Conservation (phyloP, 2,113 vertebrate genomes). For the Dipodomys ordii region DNA sequence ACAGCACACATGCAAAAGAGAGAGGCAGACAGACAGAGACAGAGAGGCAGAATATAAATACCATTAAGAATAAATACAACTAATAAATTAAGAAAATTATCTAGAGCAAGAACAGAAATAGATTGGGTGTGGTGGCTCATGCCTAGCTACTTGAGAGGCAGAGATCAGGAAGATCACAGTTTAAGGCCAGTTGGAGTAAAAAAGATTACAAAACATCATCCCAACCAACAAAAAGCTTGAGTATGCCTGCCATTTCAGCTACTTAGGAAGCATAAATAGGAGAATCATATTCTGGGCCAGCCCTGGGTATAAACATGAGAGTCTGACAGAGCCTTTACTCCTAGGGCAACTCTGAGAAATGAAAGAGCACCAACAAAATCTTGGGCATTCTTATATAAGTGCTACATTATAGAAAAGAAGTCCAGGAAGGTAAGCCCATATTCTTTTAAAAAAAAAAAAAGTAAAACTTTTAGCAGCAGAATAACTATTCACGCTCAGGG, state of each 20-base stretch:
- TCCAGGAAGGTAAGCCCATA: neutral
- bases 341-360: neutral
- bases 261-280: no score
- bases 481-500: neutral
- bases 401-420: neutral
- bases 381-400: neutral
- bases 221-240: no score
- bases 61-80: no score
- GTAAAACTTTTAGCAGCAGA: neutral
- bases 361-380: neutral
- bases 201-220: no score
- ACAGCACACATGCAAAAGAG: neutral
- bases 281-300: no score
- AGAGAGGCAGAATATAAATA: conserved; percentile 12
- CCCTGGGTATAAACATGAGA: no score
- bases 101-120: neutral
- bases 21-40: neutral
- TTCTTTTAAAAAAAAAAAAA: neutral
- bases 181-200: no score
- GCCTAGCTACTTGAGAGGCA: no score
- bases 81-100: no score
- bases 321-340: no score
- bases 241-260: no score
- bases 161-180: no score
- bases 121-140: neutral